Conservation (phyloP, 2,888 invertebrate genomes). For the Polydrusus pterygomalis region DNA sequence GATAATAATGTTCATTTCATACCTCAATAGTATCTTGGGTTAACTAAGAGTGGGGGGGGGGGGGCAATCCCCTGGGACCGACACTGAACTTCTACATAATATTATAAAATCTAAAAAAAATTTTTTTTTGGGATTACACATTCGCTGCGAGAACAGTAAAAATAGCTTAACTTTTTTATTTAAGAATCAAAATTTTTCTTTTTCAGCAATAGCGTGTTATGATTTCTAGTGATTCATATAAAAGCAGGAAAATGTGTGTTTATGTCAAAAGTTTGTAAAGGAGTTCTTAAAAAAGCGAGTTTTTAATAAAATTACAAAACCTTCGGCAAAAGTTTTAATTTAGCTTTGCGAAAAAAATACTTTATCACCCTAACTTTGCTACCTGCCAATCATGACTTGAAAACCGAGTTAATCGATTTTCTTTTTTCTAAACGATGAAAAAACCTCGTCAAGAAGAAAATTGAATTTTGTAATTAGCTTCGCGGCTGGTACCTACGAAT, state of each 20-base stretch:
- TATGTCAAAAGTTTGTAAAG: background rate
- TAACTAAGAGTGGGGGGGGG: no score
- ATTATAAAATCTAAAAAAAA: no score
- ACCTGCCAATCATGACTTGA: constrained; percentile 49
- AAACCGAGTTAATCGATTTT: constrained; percentile 47
- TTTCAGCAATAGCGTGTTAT: no score
- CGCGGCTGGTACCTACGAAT: constrained; percentile 37
- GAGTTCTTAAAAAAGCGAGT: background rate
- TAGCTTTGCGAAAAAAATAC: constrained; percentile 39
- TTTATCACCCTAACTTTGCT: constrained; percentile 42
- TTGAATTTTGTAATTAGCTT: constrained; percentile 52
- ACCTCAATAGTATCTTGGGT: no score
- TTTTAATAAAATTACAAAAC: constrained; percentile 12
- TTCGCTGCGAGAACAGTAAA: no score
- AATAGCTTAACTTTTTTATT: no score
- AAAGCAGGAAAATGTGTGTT: background rate
- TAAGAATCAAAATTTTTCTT: no score
- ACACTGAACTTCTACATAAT: no score
- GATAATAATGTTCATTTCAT: no score
- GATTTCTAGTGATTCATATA: background rate
- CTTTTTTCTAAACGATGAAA: constrained; percentile 48
- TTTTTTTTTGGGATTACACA: no score
- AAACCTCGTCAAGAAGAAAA: constrained; percentile 47
- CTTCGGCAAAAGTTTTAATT: constrained; percentile 13
- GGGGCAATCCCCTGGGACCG: no score